Percentiles rank a stretch among this genome's conserved stretches.
phyloP scores from a whole-genome alignment of 2,888 invertebrate species.

The Agrilus mali region DNA sequence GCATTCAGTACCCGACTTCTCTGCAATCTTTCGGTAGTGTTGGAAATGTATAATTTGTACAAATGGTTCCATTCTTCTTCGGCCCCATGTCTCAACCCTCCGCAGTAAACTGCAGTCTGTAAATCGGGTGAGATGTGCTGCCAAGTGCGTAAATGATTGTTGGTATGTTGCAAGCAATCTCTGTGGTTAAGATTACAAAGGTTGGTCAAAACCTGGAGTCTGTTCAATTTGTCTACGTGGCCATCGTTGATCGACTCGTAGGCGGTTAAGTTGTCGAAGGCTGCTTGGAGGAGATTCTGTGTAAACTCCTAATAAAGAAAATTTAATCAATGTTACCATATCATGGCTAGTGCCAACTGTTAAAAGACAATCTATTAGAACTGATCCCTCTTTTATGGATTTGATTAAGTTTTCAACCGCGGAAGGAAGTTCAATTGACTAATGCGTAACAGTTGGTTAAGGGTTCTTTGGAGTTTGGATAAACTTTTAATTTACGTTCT shows the following conservation, averaged over 20 bases:
- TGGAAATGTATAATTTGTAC: slow-evolving; percentile 35
- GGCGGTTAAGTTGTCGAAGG: slow-evolving; percentile 5
- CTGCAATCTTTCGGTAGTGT: slow-evolving; percentile 9
- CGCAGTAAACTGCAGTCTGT: slow-evolving; percentile 45
- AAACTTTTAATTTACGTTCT: too few relatives aligned
- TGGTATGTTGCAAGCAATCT: slow-evolving; percentile 19
- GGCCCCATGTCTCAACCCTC: slow-evolving; percentile 42
- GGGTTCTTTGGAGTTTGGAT: too few relatives aligned
- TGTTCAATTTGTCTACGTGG: slow-evolving; percentile 22
- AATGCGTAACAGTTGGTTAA: too few relatives aligned
- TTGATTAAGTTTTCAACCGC: too few relatives aligned
- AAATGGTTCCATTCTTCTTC: slow-evolving; percentile 48
- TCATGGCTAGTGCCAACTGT: too few relatives aligned
- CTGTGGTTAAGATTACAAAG: slow-evolving; percentile 27
- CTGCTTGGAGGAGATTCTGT: slow-evolving; percentile 3
- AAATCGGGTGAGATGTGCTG: slow-evolving; percentile 40
- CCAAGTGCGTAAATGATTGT: slow-evolving; percentile 6
- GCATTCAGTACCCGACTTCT: neutral
- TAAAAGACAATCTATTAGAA: neutral
- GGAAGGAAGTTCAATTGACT: too few relatives aligned
- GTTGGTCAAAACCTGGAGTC: slow-evolving; percentile 20
- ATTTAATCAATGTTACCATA: too few relatives aligned
- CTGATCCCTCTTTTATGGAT: too few relatives aligned
- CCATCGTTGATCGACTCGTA: slow-evolving; percentile 28
- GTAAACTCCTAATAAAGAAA: slow-evolving; percentile 7